These are phyloP conservation scores for Malurus splendens DNA, from an alignment of 2,797 vertebrate species.

Conservation along the genomic window DNA sequence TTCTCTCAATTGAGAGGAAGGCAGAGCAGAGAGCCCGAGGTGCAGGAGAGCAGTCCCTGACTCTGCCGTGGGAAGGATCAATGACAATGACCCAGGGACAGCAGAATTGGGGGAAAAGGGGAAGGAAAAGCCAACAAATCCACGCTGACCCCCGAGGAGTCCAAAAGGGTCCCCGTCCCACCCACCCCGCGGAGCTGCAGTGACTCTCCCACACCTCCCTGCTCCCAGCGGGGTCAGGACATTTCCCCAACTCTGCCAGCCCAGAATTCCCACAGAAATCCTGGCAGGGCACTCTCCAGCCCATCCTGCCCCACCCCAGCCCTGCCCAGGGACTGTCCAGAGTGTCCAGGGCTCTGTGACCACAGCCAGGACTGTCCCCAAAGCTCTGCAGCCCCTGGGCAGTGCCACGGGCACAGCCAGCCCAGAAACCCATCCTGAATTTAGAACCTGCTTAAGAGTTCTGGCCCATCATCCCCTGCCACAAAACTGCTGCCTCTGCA, in stretches of 20 bases:
- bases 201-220: neutral
- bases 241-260: neutral
- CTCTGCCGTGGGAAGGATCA: neutral
- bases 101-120: neutral
- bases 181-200: neutral
- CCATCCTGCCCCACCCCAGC: neutral
- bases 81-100: too few relatives aligned
- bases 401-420: neutral
- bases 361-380: neutral
- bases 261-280: fast-evolving
- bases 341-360: neutral
- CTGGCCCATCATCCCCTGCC: constrained; percentile 13
- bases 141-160: fast-evolving
- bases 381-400: neutral
- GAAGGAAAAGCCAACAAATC: neutral
- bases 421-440: neutral
- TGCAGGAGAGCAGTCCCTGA: neutral
- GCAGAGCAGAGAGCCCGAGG: neutral
- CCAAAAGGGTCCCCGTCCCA: neutral
- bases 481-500: constrained; percentile 39
- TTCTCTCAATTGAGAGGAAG: neutral
- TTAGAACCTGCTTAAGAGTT: neutral
- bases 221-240: neutral
- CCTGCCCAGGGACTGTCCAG: neutral
- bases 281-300: fast-evolving